Evolutionary conservation across 2,888 invertebrate genomes (phyloP), one percentile per base, ranked within the genome.

Genomic region (Calephelis perditalis): DNA sequence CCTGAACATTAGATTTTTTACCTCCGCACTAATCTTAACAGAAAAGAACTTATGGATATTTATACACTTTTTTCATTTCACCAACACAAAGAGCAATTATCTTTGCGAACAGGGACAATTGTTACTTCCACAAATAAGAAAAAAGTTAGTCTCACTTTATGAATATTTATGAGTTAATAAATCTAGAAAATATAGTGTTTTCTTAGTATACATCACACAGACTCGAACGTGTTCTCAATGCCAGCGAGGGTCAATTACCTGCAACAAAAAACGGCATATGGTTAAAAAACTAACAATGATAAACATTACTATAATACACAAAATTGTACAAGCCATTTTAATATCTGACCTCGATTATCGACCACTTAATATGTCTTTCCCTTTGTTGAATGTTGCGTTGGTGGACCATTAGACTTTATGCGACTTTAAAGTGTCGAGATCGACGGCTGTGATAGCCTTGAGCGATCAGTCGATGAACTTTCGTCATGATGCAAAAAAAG

Each of bases 241-340:
- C 67, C 73, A 72, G 77, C 70, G 75, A 74, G 68, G 78, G 73
- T 82, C 82, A 79, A 72, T 82, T 84, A 84, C 84, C 84, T 83
- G 81, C 60, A 82, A 83, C 76, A 79, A 79, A 79, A 74, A 68
- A 63, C 62, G 67, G 35, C 68, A 69, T 65, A 72, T 68, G 69
- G 67, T 78, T 66, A 77, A 72, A 74, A 73, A 72, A 65, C 64
- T 71, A 70, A 69, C 67, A 72, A 70, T 74, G 68, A 61, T 59
- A 62, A 60, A 62, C 55, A 61, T 59, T 57, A 40, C 35, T 47
- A 52, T 45, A 56, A 40, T 60, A 47, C 52, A 26, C 44, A 58
- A 15, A 43, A 36, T 46, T 62, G 43, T 12, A 44, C 55, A 59
- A 8, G 9, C 56, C 11, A 61, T 60, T 61, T 11, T 57, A 43